Conservation (phyloP, 2,113 vertebrate genomes). For the Gallinago jamesoni region DNA sequence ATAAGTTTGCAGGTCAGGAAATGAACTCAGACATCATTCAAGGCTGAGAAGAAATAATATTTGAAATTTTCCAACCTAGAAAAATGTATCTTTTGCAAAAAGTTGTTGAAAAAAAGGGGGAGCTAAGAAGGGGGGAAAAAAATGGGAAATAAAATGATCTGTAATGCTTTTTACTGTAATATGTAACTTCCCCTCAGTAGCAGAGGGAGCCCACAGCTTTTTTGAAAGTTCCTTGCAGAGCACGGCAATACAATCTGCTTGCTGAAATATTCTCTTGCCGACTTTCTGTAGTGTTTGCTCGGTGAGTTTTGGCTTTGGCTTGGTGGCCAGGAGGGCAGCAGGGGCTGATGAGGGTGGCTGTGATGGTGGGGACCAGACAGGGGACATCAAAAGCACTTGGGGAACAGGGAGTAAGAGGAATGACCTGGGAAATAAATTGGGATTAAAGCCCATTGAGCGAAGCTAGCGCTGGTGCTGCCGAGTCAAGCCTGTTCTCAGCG, state of each 20-base stretch:
- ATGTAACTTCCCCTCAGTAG: rapidly evolving
- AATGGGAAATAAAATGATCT: not conserved
- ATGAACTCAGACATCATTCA: not conserved
- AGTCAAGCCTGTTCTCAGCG: not conserved
- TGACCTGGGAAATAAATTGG: not conserved
- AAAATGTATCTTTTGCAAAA: not conserved
- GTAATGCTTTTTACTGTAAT: not conserved
- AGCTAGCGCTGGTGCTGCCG: not conserved
- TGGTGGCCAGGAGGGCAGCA: not conserved
- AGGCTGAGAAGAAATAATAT: not conserved
- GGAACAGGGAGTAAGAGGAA: not conserved
- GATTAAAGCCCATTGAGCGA: not conserved
- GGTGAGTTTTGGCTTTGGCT: not conserved
- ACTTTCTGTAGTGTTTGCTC: not conserved
- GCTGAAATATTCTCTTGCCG: not conserved
- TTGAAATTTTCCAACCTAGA: not conserved
- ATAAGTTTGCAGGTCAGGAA: not conserved
- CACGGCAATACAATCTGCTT: not conserved
- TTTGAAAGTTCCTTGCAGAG: not conserved
- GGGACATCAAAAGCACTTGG: not conserved
- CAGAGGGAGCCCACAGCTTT: not conserved
- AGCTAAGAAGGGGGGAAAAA: rapidly evolving
- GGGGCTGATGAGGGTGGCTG: not conserved
- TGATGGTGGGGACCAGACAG: not conserved
- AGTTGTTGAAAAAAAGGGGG: rapidly evolving